A percentile compares a stretch with the other conserved stretches of the same genome.
Conservation (phyloP, 2,888 invertebrate species). For the Yponomeuta cagnagella region DNA sequence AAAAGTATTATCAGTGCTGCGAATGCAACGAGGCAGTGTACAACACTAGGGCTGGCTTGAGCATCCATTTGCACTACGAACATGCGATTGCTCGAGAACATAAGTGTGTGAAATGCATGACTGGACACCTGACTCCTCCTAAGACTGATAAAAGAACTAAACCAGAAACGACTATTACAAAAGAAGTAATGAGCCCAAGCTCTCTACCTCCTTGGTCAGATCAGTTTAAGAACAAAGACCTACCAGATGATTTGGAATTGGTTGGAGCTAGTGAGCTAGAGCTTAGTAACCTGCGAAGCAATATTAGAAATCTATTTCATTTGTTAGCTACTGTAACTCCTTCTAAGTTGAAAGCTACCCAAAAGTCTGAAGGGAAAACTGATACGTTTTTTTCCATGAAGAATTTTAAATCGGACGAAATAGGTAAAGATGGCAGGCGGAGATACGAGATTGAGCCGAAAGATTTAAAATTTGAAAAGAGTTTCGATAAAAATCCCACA, state of each 20-base stretch:
- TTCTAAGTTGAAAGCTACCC: conserved; percentile 2
- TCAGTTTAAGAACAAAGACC: not conserved
- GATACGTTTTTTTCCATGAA: not conserved
- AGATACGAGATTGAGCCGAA: not conserved
- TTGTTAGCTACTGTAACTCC: conserved; percentile 12
- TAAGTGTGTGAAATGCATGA: conserved; percentile 6
- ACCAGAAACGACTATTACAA: not conserved
- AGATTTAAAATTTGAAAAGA: not conserved
- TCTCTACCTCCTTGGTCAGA: conserved; percentile 2
- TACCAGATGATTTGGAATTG: conserved; percentile 7
- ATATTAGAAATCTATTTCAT: conserved; percentile 12
- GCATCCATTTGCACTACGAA: conserved; percentile 11
- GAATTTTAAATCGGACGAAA: conserved; percentile 1
- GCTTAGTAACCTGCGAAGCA: conserved; percentile 6
- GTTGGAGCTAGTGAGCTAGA: conserved; percentile 4
- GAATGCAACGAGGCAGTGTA: conserved; percentile 12
- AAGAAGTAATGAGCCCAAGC: not conserved
- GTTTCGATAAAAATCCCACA: no score
- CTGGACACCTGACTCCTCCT: not conserved
- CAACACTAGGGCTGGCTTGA: conserved; percentile 2
- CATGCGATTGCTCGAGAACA: conserved; percentile 9
- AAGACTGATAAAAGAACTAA: conserved; percentile 1
- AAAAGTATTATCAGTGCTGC: conserved; percentile 11
- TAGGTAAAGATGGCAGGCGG: not conserved
- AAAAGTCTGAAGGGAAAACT: not conserved